Evolutionary conservation across 2,113 vertebrate species (phyloP).

Genomic region (Thymallus thymallus): DNA sequence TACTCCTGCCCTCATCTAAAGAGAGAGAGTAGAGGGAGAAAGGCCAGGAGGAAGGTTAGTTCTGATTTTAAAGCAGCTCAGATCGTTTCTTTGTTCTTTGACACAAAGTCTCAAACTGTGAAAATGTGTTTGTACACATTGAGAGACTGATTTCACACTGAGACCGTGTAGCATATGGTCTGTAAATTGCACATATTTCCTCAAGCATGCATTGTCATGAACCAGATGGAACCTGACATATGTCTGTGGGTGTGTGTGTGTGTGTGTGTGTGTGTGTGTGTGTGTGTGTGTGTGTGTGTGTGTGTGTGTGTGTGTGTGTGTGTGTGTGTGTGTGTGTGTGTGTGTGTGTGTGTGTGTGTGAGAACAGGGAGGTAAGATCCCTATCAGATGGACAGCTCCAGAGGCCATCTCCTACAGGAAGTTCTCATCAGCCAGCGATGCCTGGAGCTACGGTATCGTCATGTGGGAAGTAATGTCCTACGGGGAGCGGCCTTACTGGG

Average conservation of each 20-base stretch:
- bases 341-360: conserved; percentile 29
- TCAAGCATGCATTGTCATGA: not conserved
- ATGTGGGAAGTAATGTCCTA: conserved; percentile 99
- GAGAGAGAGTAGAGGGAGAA: not conserved
- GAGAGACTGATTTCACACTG: not conserved
- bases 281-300: no score
- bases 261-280: no score
- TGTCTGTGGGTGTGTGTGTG: no score
- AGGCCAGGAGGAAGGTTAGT: not conserved
- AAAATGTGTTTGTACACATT: not conserved
- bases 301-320: conserved; percentile 2
- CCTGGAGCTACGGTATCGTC: conserved; percentile 96
- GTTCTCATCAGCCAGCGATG: conserved; percentile 91
- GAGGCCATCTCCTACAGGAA: conserved; percentile 95
- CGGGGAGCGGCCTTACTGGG: conserved; percentile 94
- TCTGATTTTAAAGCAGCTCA: not conserved
- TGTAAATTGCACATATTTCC: not conserved
- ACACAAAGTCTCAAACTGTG: not conserved
- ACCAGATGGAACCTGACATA: no score
- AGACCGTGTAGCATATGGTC: not conserved
- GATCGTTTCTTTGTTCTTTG: not conserved
- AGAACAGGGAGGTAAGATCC: conserved; percentile 93
- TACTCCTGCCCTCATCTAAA: conserved; percentile 18
- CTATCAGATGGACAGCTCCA: conserved; percentile 93
- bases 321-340: not conserved